Evolutionary conservation across 1,140 invertebrate species (phyloP), one percentile per base, ranked within the genome.

Genomic region (Zaprionus davidi): DNA sequence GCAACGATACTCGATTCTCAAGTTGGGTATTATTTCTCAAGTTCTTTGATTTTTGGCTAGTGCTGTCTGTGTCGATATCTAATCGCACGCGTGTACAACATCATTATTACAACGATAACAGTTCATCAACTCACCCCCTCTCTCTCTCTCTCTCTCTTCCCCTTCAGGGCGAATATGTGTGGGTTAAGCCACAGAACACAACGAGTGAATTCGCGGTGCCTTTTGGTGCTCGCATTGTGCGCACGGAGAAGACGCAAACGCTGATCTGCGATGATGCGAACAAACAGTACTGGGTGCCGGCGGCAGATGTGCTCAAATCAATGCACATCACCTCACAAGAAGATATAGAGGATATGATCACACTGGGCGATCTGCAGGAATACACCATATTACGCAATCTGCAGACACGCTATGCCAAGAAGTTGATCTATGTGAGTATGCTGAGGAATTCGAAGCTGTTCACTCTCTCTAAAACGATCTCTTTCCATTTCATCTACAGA

Each of bases 331-430:
- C 97, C 2, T 98, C 97, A 0, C 94, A 97, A 28, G 94, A 96
- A 75, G 97, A 96, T 53, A 97, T 99, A 5, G 97, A 98, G 93
- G 98, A 99, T 92, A 98, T 99, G 98, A 98, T 99, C 74, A 96
- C 96, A 22, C 93, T 99, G 44, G 97, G 97, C 7, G 98, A 99
- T 93, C 93, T 99, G 22, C 97, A 99, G 91, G 98, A 99, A 93
- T 97, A 97, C 83, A 97, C 97, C 7, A 98, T 99, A 79, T 93
- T 99, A 13, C 94, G 97, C 66, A 99, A 99, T 94, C 94, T 99
- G n/a, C 96, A 97, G 79, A 96, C 98, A 83, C 94, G 98, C 82
- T 99, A 98, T 93, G 96, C 95, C 85, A 95, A 97, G 79, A 96
- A 97, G 92, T 91, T 97, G 17, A 98, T 99, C 90, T 99, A 99